Percentiles rank a stretch among this genome's conserved stretches.
Evolutionary conservation across 2,888 invertebrate genomes (phyloP).

Genomic region (Archips crataeganus): DNA sequence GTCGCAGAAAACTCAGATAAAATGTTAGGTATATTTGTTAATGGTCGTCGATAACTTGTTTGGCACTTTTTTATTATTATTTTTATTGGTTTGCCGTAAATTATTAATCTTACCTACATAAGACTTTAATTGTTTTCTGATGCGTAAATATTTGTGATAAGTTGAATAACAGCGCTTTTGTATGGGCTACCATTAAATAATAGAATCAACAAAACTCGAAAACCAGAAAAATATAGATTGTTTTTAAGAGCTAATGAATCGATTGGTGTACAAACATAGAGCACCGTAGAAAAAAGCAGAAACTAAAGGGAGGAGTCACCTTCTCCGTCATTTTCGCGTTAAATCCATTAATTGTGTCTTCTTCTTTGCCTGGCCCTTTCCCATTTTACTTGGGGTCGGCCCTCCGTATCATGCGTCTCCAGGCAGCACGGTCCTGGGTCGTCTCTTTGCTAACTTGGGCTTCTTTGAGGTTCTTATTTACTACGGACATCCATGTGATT

Average conservation of each 20-base stretch:
- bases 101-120: background rate
- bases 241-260: background rate
- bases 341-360: too few relatives aligned
- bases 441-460: too few relatives aligned
- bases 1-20: background rate
- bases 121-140: conserved; percentile 6
- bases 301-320: too few relatives aligned
- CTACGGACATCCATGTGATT: too few relatives aligned
- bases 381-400: too few relatives aligned
- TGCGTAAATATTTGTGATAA: background rate
- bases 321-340: too few relatives aligned
- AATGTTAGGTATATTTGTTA: conserved; percentile 15
- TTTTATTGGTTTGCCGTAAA: conserved; percentile 16
- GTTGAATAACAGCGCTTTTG: background rate
- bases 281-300: too few relatives aligned
- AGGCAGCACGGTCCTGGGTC: too few relatives aligned
- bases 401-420: too few relatives aligned
- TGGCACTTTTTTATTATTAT: background rate
- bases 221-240: background rate
- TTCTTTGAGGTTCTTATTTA: too few relatives aligned
- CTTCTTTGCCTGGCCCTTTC: too few relatives aligned
- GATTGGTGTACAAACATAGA: too few relatives aligned
- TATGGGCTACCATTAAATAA: background rate
- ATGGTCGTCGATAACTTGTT: conserved; percentile 4
- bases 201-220: background rate